Base-by-base conservation (phyloP, 2,113 vertebrate species). In the Pachycephala philippinensis region DNA sequence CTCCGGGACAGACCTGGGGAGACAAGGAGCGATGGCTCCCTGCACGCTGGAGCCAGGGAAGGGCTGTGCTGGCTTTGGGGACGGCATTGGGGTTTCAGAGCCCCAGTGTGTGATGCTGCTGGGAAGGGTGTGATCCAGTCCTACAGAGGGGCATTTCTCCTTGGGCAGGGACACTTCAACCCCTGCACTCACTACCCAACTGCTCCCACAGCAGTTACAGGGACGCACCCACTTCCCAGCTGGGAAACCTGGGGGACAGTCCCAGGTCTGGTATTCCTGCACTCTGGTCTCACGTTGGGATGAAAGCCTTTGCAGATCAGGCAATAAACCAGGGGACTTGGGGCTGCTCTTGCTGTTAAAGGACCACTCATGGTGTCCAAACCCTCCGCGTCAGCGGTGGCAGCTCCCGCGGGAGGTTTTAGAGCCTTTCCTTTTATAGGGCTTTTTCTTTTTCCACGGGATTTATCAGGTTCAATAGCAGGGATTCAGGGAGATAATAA, bases 401-500 rank as follows among this genome's bases (percentile, higher is more conserved):
- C 88, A 91, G 75, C 66, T 91, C 66, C 69, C 1, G 2, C 22
- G 20, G 82, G 70, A 88, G 87, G 66, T 59, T 91, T 81, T 11
- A 86, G 76, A 92, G 83, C 89, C 12, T 87, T 93, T 89, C 74
- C 52, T 75, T 92, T 95, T 92, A 70, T n/a, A 84, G 85, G 56
- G 78, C 35, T 52, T 85, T 96, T 88, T 87, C 71, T 92, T 94
- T 91, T 74, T 88, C 57, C 88, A 31, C 0, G 0, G 90, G 92
- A 75, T 95, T 93, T 92, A 77, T 90, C 90, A 65, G 79, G 92
- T 79, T 94, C 89, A 88, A 61, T 77, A 93, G 94, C 83, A 80
- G 92, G 91, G 92, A 96, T 95, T 93, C 75, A 15, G 95, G 88
- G 66, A 94, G 90, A 95, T 88, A 92, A 95, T 92, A 59, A 84